phyloP scores from a whole-genome alignment of 37 sponge, comb jelly and placozoan genomes.

The Haliclona indistincta region DNA sequence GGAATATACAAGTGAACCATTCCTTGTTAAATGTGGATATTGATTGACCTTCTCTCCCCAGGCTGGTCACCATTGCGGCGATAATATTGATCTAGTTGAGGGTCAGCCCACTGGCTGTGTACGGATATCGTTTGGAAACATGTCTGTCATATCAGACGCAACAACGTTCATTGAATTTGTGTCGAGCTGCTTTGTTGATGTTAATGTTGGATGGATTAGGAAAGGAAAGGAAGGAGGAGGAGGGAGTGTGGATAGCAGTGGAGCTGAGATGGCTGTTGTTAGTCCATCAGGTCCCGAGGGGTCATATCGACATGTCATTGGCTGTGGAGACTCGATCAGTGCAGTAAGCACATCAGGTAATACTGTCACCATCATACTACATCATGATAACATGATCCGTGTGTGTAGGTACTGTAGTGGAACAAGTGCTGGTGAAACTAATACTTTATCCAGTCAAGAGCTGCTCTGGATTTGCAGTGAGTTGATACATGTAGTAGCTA shows the following conservation, averaged over 20 bases:
- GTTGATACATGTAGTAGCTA: no score
- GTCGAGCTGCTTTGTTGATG: conserved; percentile 56
- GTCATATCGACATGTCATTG: no score
- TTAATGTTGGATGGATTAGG: no score
- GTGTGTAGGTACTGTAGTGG: not conserved
- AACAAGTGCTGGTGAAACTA: conserved; percentile 27
- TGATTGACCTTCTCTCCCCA: conserved; percentile 3
- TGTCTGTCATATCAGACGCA: conserved; percentile 74
- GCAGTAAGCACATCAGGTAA: no score
- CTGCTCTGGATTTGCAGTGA: conserved; percentile 53
- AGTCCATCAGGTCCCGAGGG: no score
- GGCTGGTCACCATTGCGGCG: conserved; percentile 95
- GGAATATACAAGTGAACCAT: not conserved
- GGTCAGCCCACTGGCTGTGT: conserved; percentile 90
- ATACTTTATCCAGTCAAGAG: conserved; percentile 89
- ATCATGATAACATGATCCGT: not conserved
- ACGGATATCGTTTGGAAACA: conserved; percentile 89
- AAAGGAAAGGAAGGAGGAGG: no score
- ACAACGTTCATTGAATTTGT: conserved; percentile 58
- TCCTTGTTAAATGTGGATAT: not conserved
- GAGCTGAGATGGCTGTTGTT: no score
- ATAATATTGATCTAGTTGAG: conserved; percentile 73
- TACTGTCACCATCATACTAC: no score
- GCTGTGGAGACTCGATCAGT: no score
- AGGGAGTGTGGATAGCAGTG: no score